Percentiles rank a stretch among this genome's conserved stretches.
Evolutionary conservation across 1,140 invertebrate species (phyloP).

Genomic region (Chelonus insularis): DNA sequence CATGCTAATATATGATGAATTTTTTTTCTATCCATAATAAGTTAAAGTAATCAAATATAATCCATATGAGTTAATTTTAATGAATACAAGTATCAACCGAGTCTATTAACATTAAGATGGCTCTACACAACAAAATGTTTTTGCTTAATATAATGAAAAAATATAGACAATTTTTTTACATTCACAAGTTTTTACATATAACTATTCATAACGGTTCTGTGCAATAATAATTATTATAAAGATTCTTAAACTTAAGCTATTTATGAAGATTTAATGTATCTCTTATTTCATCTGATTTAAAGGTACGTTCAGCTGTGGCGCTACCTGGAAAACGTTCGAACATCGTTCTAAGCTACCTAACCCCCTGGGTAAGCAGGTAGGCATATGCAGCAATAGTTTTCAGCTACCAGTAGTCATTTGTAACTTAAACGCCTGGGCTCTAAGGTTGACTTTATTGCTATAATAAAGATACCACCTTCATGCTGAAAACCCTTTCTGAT

Average conservation of each 20-base stretch:
- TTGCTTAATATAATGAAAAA: too few species aligned
- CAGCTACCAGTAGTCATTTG: constrained; percentile 43
- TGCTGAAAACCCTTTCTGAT: constrained; percentile 11
- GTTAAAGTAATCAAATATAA: too few species aligned
- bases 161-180: too few species aligned
- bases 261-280: constrained; percentile 42
- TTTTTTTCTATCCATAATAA: too few species aligned
- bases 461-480: constrained; percentile 45
- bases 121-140: too few species aligned
- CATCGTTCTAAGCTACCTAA: background rate
- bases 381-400: constrained; percentile 40
- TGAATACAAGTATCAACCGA: too few species aligned
- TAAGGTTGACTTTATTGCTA: constrained; percentile 40
- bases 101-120: too few species aligned
- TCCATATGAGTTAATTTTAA: too few species aligned
- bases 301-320: background rate
- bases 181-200: too few species aligned
- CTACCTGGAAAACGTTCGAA: background rate
- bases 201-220: constrained; percentile 14
- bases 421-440: constrained; percentile 37
- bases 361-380: background rate
- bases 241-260: background rate
- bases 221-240: constrained; percentile 46
- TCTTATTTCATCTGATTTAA: constrained; percentile 35
- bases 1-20: too few species aligned